Evolutionary conservation across 2,113 vertebrate genomes (phyloP).

Genomic region (Erpornis zantholeuca): DNA sequence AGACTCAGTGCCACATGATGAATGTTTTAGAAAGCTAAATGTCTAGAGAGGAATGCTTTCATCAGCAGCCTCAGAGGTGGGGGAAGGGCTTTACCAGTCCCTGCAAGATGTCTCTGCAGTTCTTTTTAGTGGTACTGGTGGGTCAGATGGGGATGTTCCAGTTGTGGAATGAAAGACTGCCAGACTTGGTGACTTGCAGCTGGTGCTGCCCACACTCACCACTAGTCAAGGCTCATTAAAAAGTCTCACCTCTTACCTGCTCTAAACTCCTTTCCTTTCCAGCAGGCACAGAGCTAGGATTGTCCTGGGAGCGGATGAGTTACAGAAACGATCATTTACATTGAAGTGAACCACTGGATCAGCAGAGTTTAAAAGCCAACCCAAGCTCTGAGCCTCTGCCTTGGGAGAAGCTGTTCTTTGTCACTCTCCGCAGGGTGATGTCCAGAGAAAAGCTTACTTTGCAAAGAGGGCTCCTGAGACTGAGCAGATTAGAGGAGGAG

Average conservation of each 20-base stretch:
- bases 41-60: not conserved
- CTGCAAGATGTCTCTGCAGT: not conserved
- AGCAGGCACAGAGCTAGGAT: not conserved
- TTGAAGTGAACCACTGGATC: not conserved
- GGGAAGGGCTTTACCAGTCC: not conserved
- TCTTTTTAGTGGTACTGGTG: not conserved
- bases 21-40: not conserved
- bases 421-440: not conserved
- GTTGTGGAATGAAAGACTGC: not conserved
- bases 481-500: not conserved
- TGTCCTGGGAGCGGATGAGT: not conserved
- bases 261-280: not conserved
- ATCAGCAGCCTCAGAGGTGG: not conserved
- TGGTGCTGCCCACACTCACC: not conserved
- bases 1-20: not conserved
- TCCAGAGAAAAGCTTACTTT: conserved; percentile 2
- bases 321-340: not conserved
- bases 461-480: not conserved
- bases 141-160: not conserved
- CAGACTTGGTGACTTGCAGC: not conserved
- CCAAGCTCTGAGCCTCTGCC: not conserved
- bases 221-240: not conserved
- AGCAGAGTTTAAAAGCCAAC: not conserved
- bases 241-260: not conserved
- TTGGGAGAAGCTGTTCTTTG: conserved; percentile 22